Evolutionary conservation across 2,113 vertebrate species (phyloP).

Genomic region (Chunga burmeisteri): DNA sequence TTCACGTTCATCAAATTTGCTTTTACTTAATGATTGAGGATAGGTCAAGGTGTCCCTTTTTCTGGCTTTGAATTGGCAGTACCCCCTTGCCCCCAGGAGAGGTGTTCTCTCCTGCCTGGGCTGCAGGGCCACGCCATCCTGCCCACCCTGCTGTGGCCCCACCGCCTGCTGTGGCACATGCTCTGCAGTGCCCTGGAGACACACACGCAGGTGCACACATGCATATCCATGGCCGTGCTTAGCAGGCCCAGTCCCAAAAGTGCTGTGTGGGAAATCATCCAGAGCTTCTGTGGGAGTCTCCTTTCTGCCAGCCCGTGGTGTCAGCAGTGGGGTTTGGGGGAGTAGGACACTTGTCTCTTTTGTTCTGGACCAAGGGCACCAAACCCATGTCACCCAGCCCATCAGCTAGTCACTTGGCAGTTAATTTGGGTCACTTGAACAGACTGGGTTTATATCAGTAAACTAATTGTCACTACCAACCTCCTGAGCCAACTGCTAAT

Average conservation of each 20-base stretch:
- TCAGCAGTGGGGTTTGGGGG: background rate
- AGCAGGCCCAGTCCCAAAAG: background rate
- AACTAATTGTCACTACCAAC: background rate
- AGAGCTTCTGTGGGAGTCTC: background rate
- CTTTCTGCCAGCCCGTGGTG: background rate
- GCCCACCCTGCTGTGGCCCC: fast-evolving
- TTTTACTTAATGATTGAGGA: background rate
- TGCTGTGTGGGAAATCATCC: background rate
- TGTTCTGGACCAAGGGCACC: background rate
- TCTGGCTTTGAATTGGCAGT: background rate
- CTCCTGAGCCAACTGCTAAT: background rate
- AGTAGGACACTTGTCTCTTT: background rate
- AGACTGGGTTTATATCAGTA: background rate
- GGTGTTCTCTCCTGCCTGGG: background rate
- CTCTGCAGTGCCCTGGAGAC: background rate
- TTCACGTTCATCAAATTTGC: background rate
- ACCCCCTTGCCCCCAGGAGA: fast-evolving
- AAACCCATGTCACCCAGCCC: background rate
- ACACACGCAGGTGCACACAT: no score
- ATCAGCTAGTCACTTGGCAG: background rate
- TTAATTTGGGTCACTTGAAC: background rate
- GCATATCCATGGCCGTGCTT: background rate
- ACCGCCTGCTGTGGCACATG: background rate
- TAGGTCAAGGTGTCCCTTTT: background rate
- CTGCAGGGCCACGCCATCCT: background rate